phyloP scores from a whole-genome alignment of 2,113 vertebrate genomes.

The Pycnonotus jocosus region DNA sequence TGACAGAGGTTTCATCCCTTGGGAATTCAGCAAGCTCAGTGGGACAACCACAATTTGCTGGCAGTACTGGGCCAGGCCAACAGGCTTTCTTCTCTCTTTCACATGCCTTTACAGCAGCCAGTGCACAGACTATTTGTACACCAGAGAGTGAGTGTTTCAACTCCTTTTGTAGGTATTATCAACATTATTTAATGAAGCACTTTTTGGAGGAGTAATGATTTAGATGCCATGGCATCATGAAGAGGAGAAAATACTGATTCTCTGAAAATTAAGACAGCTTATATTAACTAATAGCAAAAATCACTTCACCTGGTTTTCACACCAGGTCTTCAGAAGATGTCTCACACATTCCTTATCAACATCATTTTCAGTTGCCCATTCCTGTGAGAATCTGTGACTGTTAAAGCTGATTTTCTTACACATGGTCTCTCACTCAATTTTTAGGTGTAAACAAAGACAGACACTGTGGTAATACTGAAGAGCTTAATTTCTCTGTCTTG shows the following conservation, averaged over 20 bases:
- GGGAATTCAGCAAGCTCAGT: neutral
- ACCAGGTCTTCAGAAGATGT: neutral
- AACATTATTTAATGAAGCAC: neutral
- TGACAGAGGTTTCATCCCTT: neutral
- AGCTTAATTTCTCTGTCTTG: neutral
- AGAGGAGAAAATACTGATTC: neutral
- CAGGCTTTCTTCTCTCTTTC: neutral
- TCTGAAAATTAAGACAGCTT: neutral
- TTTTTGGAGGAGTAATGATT: neutral
- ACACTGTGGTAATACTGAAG: neutral
- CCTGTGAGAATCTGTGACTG: neutral
- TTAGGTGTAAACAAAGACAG: neutral
- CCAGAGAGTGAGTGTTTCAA: neutral
- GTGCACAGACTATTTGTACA: neutral
- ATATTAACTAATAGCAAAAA: neutral
- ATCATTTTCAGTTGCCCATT: neutral
- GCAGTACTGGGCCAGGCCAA: neutral
- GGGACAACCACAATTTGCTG: neutral
- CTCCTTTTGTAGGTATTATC: neutral
- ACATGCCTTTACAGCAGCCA: neutral
- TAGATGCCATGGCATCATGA: neutral
- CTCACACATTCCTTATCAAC: neutral
- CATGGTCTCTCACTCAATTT: neutral
- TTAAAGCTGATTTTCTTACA: neutral
- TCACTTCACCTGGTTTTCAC: neutral